Evolutionary conservation across 2,888 invertebrate species (phyloP).

Genomic region (Tenodera sinensis): DNA sequence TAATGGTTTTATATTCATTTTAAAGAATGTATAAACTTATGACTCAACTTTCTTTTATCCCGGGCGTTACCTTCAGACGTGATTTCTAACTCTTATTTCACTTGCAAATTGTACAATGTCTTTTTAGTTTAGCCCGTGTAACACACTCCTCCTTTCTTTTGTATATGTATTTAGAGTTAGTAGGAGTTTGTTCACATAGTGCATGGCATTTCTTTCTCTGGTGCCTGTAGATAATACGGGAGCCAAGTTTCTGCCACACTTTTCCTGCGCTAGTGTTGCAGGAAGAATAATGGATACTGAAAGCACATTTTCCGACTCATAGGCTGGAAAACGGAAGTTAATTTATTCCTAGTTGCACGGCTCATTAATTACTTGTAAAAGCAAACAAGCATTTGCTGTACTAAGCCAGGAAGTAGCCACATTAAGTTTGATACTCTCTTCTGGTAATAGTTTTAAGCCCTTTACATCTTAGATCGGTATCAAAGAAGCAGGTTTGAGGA

Average conservation of each 20-base stretch:
- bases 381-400: neutral
- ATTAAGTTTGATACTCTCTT: neutral
- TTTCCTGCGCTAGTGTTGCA: neutral
- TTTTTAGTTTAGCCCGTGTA: too few species aligned
- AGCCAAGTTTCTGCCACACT: neutral
- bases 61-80: too few species aligned
- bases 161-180: too few species aligned
- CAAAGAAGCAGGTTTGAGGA: neutral
- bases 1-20: too few species aligned
- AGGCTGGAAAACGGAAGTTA: neutral
- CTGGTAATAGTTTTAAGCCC: neutral
- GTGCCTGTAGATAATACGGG: neutral
- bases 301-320: too few species aligned
- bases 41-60: too few species aligned
- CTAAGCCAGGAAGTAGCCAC: neutral
- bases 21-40: too few species aligned
- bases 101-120: too few species aligned
- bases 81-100: too few species aligned
- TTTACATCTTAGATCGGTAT: neutral
- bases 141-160: too few species aligned
- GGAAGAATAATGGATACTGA: neutral
- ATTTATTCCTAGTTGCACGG: neutral
- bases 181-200: too few species aligned
- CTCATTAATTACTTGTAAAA: neutral
- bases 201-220: too few species aligned